Conservation (phyloP, 2,888 invertebrate species). For the Rhogogaster chlorosoma region DNA sequence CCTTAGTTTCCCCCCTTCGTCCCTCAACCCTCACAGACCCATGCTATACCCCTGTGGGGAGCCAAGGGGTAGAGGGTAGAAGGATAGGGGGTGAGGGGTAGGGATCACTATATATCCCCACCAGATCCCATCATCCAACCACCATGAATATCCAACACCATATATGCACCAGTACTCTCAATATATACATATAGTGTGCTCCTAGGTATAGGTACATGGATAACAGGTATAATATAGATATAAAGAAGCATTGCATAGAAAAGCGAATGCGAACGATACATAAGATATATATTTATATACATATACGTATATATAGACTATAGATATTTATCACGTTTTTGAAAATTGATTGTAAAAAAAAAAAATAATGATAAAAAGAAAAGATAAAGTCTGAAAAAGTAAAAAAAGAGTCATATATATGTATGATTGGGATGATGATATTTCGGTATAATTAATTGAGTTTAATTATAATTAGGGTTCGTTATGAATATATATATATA, state of each 20-base stretch:
- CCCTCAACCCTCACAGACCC: constrained; percentile 53
- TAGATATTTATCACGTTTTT: not conserved
- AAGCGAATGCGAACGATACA: not conserved
- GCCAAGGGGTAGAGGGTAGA: not conserved
- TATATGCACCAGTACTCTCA: constrained; percentile 61
- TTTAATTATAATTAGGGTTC: not conserved
- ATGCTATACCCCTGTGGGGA: constrained; percentile 60
- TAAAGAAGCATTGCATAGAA: not conserved
- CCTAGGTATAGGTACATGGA: not conserved
- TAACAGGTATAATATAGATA: not conserved
- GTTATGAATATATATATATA: not conserved
- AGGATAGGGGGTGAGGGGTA: not conserved
- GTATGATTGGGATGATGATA: not conserved
- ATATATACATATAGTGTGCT: not conserved
- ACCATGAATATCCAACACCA: constrained; percentile 76
- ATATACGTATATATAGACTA: not conserved
- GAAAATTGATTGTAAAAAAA: not conserved
- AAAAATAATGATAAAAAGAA: not conserved
- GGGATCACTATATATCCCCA: constrained; percentile 43
- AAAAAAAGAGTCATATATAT: not conserved
- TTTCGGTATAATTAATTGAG: not conserved
- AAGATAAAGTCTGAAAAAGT: not conserved
- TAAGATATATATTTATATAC: not conserved
- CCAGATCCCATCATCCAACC: constrained; percentile 61
- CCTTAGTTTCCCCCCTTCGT: constrained; percentile 17